Evolutionary conservation across 2,113 vertebrate genomes (phyloP).

Genomic region (Chamaetylas fuelleborni): DNA sequence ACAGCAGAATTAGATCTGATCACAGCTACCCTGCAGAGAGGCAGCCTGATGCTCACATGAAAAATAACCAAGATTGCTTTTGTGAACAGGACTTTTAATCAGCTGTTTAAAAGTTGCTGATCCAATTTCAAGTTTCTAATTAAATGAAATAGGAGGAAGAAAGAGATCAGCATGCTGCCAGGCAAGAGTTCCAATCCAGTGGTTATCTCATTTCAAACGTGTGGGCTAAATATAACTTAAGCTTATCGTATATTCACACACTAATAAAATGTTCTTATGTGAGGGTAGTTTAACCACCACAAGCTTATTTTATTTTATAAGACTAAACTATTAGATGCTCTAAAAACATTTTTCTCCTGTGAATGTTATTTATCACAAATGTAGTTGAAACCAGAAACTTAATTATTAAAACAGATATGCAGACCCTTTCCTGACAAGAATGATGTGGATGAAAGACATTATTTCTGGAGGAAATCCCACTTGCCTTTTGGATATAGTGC

Average conservation of each 20-base stretch:
- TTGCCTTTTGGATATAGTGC: neutral
- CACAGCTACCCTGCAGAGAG: neutral
- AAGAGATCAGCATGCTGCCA: neutral
- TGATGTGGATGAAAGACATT: neutral
- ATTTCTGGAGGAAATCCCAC: neutral
- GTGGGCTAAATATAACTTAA: neutral
- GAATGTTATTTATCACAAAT: neutral
- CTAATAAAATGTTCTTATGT: neutral
- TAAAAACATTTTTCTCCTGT: conserved; percentile 9
- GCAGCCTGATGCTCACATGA: neutral
- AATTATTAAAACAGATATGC: neutral
- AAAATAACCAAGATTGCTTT: neutral
- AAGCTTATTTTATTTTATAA: conserved; percentile 5
- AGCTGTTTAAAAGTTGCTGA: conserved; percentile 7
- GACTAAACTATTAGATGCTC: neutral
- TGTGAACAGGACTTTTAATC: neutral
- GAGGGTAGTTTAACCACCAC: neutral
- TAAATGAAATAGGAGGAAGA: neutral
- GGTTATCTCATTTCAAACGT: neutral
- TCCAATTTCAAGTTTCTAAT: conserved; percentile 13
- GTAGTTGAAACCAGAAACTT: conserved; percentile 1
- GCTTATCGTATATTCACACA: neutral
- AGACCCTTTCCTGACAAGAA: neutral
- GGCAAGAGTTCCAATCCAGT: neutral
- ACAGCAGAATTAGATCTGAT: neutral